Percentiles rank a stretch among this genome's conserved stretches.
Evolutionary conservation across 64 coral and sea anemone species (phyloP).

Genomic region (Hydrozoanthus tunicans): DNA sequence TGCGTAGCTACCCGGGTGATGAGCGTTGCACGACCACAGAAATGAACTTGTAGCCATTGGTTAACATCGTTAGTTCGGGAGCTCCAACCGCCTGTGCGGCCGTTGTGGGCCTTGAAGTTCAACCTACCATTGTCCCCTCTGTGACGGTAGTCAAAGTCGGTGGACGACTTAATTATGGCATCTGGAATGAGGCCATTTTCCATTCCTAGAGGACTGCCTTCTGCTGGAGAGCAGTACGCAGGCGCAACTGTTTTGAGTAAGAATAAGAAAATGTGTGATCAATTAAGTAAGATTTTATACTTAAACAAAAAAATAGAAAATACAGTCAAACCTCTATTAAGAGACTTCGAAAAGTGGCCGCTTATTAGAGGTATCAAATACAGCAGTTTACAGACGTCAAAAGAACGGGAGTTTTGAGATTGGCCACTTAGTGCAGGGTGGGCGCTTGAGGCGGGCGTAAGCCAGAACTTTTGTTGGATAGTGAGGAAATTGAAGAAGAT

Average conservation of each 20-base stretch:
- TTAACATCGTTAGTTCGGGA: background rate
- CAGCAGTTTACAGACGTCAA: too few species aligned
- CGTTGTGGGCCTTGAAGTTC: background rate
- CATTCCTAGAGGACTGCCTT: conserved; percentile 3
- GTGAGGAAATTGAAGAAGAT: too few species aligned
- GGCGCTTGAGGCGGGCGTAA: too few species aligned
- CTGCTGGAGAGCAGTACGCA: background rate
- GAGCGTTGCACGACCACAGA: background rate
- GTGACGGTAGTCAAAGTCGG: background rate
- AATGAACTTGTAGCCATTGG: background rate
- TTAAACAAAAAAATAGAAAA: too few species aligned
- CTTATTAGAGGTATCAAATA: too few species aligned
- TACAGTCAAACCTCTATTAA: too few species aligned
- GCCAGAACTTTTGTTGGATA: too few species aligned
- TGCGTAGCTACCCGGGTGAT: conserved; percentile 32
- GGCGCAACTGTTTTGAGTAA: background rate
- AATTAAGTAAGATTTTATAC: background rate
- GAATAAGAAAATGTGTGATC: background rate
- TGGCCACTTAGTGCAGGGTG: too few species aligned
- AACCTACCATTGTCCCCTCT: background rate
- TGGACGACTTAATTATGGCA: background rate
- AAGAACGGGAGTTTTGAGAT: too few species aligned
- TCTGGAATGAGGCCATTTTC: conserved; percentile 6
- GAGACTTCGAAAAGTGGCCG: too few species aligned
- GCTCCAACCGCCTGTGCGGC: background rate